Evolutionary conservation across 2,888 invertebrate species (phyloP).

Genomic region (Lasioglossum calceatum): DNA sequence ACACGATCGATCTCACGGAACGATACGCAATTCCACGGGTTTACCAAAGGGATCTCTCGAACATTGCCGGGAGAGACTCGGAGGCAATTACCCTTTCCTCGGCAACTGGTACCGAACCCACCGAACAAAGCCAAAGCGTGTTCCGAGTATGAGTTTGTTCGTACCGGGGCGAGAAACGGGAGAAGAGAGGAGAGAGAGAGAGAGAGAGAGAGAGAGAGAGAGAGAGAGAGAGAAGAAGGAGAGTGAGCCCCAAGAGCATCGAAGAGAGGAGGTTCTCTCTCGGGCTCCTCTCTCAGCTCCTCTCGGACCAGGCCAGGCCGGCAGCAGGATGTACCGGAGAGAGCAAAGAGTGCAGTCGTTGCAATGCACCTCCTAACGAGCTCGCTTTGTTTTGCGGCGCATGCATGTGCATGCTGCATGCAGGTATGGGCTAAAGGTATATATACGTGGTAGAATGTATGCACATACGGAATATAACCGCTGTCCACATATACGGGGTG

Average conservation of each 20-base stretch:
- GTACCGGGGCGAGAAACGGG: slow-evolving; percentile 67
- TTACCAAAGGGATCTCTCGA: slow-evolving; percentile 62
- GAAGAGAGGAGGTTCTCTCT: background rate
- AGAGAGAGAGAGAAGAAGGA: background rate
- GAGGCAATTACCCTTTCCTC: slow-evolving; percentile 74
- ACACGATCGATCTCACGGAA: slow-evolving; percentile 64
- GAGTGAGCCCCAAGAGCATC: background rate
- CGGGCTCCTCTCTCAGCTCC: background rate
- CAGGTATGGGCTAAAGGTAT: slow-evolving; percentile 66
- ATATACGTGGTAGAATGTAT: slow-evolving; percentile 69
- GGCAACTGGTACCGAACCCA: slow-evolving; percentile 63
- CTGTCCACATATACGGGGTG: slow-evolving; percentile 78
- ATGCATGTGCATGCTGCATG: slow-evolving; percentile 77
- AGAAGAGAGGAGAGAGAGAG: slow-evolving; percentile 37
- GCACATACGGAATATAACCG: slow-evolving; percentile 75
- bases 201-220: background rate
- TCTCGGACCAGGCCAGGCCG: slow-evolving; percentile 44
- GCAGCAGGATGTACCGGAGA: slow-evolving; percentile 74
- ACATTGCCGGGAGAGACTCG: slow-evolving; percentile 54
- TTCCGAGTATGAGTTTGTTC: slow-evolving; percentile 72
- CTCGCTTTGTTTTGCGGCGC: slow-evolving; percentile 84
- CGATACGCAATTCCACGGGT: slow-evolving; percentile 62
- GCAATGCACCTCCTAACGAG: slow-evolving; percentile 84
- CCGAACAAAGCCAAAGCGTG: slow-evolving; percentile 70
- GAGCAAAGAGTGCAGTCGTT: slow-evolving; percentile 79